A percentile compares a stretch with the other conserved stretches of the same genome.
These are phyloP conservation scores for Platorchestia sp. DNA, from an alignment of 1,140 invertebrate genomes.

Conservation along the genomic window DNA sequence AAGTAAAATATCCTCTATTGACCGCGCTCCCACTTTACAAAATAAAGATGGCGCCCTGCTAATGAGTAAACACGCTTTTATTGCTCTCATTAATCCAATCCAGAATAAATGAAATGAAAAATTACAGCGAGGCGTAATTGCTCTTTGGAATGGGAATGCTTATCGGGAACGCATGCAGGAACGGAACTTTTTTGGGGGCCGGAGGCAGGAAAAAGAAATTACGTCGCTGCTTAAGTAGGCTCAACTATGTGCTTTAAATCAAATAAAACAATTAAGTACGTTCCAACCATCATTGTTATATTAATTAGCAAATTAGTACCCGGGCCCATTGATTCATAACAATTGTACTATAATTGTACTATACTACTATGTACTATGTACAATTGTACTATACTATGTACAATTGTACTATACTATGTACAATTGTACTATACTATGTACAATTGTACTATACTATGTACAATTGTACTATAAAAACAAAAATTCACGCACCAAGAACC, in stretches of 20 bases:
- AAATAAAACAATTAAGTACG: background rate
- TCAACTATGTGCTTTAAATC: background rate
- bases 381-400: no score
- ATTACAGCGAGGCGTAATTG: background rate
- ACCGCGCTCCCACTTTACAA: background rate
- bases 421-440: no score
- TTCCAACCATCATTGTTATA: background rate
- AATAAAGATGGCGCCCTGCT: conserved; percentile 25
- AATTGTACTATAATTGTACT: no score
- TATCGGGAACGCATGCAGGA: background rate
- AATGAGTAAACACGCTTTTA: conserved; percentile 55
- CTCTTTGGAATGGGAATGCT: background rate
- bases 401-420: no score
- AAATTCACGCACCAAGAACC: no score
- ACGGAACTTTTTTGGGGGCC: background rate
- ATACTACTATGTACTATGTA: no score
- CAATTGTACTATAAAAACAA: no score
- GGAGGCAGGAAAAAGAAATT: background rate
- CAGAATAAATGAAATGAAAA: conserved; percentile 46
- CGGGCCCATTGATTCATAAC: no score
- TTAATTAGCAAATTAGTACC: background rate
- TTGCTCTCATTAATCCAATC: conserved; percentile 43
- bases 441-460: no score
- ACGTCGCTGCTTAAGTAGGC: background rate
- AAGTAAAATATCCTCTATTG: background rate